Evolutionary conservation across 2,888 invertebrate genomes (phyloP).

Genomic region (Archips xylosteana): DNA sequence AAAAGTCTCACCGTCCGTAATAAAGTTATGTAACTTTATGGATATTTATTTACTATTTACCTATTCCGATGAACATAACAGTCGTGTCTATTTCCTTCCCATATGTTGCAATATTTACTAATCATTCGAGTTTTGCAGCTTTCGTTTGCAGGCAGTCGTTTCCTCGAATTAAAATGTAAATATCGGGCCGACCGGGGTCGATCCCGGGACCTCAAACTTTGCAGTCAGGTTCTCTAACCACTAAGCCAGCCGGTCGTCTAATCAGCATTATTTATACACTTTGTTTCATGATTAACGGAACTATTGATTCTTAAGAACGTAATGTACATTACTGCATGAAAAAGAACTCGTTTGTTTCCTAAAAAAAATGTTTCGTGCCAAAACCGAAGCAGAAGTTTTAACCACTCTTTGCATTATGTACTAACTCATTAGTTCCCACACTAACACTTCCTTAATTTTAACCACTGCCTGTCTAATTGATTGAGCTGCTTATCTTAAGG

Average conservation of each 20-base stretch:
- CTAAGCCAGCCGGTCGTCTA: too few relatives aligned
- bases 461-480: conserved; percentile 7
- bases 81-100: conserved; percentile 2
- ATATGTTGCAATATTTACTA: background rate
- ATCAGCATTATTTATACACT: too few relatives aligned
- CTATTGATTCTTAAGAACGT: too few relatives aligned
- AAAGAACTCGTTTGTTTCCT: too few relatives aligned
- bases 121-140: conserved; percentile 5
- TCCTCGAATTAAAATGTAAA: too few relatives aligned
- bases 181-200: too few relatives aligned
- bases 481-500: conserved; percentile 9
- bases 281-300: too few relatives aligned
- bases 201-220: too few relatives aligned
- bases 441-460: conserved; percentile 46
- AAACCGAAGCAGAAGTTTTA: background rate
- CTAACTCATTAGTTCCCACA: conserved; percentile 48
- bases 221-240: too few relatives aligned
- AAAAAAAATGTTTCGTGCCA: background rate
- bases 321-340: too few relatives aligned
- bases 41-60: background rate
- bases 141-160: too few relatives aligned
- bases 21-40: conserved; percentile 6
- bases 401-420: background rate
- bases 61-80: background rate
- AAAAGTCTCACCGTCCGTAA: background rate